Evolutionary conservation across 2,797 vertebrate genomes (phyloP).

Genomic region (Apogon hyalosoma): DNA sequence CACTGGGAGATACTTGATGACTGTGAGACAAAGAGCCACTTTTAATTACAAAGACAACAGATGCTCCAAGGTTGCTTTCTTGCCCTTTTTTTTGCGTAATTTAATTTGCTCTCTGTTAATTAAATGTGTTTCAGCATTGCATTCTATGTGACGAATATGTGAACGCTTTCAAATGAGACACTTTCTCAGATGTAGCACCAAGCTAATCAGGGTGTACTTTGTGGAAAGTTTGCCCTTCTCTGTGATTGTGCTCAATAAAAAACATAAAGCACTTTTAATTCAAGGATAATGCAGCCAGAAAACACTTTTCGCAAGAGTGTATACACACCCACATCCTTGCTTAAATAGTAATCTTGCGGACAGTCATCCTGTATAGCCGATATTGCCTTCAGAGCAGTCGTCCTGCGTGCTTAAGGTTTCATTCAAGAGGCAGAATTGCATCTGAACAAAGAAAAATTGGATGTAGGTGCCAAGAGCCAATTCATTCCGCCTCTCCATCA

Average conservation of each 20-base stretch:
- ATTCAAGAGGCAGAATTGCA: slow-evolving; percentile 39
- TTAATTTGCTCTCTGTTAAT: slow-evolving; percentile 80
- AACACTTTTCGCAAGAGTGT: slow-evolving; percentile 2
- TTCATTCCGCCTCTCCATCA: slow-evolving; percentile 67
- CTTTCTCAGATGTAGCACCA: slow-evolving; percentile 1
- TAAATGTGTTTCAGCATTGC: slow-evolving; percentile 68
- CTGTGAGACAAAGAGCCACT: slow-evolving; percentile 69
- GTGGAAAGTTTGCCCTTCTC: background rate
- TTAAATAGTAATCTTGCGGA: slow-evolving; percentile 12
- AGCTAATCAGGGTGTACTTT: background rate
- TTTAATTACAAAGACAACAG: slow-evolving; percentile 82
- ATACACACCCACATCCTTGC: slow-evolving; percentile 16
- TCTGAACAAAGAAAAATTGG: slow-evolving; percentile 64
- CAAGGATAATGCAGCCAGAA: slow-evolving; percentile 11
- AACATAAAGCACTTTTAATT: slow-evolving; percentile 23
- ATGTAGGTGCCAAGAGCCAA: slow-evolving; percentile 56
- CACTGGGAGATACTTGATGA: slow-evolving; percentile 69
- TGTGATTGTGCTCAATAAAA: slow-evolving; percentile 4
- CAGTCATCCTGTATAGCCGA: background rate
- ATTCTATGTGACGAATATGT: slow-evolving; percentile 49
- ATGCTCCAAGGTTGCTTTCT: slow-evolving; percentile 70
- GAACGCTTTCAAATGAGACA: slow-evolving; percentile 38
- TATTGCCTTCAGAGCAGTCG: background rate
- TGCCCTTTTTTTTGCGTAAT: slow-evolving; percentile 71
- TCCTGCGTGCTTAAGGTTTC: slow-evolving; percentile 32